A percentile compares a stretch with the other conserved stretches of the same genome.
These are phyloP conservation scores for Lepetodrilus schrolli DNA, from an alignment of 2,888 invertebrate genomes.

Conservation along the genomic window DNA sequence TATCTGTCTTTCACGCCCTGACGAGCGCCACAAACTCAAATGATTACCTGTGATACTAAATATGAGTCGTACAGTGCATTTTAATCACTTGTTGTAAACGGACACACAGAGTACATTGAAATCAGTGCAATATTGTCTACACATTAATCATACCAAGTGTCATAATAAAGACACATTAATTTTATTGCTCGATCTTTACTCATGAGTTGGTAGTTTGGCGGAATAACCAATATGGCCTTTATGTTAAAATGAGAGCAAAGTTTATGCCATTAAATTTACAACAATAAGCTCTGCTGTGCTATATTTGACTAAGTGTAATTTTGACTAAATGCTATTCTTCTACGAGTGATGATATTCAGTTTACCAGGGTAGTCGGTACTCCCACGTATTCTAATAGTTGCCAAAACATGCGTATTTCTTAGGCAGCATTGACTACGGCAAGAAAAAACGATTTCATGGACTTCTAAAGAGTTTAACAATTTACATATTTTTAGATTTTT, in stretches of 20 bases:
- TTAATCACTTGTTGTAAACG: neutral
- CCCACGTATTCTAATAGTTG: no score
- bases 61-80: neutral
- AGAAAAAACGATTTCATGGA: no score
- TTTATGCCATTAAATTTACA: neutral
- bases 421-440: no score
- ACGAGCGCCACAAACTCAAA: neutral
- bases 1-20: conserved; percentile 16
- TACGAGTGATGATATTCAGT: no score
- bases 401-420: no score
- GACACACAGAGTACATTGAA: neutral
- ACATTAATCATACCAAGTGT: neutral
- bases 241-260: neutral
- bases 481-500: no score
- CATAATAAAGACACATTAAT: conserved; percentile 8
- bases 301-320: no score
- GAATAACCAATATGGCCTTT: neutral
- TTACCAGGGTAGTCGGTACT: no score
- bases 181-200: neutral
- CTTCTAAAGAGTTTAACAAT: no score
- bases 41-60: neutral
- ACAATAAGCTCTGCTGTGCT: no score
- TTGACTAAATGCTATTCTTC: no score
- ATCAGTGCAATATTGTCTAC: neutral
- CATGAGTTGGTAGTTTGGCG: neutral